Conservation (phyloP, 2,888 invertebrate genomes). For the Rhamnusium bicolor region DNA sequence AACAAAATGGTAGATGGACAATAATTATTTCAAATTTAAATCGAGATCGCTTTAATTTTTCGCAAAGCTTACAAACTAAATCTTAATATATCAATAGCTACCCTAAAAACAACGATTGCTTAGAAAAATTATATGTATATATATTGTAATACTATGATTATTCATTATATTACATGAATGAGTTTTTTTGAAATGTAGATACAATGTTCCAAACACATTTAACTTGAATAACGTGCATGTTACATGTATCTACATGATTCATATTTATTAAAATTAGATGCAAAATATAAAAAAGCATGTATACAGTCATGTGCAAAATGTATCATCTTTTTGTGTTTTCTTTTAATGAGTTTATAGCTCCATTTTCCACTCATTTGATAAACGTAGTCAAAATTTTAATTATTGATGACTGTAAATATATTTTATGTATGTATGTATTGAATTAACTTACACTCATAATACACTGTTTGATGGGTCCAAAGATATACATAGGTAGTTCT, state of each 20-base stretch:
- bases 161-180: conserved; percentile 68
- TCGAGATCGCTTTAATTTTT: conserved; percentile 71
- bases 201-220: conserved; percentile 64
- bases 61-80: conserved; percentile 72
- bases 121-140: conserved; percentile 72
- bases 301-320: conserved; percentile 69
- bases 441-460: conserved; percentile 44
- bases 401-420: conserved; percentile 36
- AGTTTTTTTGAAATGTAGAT: conserved; percentile 67
- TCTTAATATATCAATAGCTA: conserved; percentile 71
- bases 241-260: conserved; percentile 62
- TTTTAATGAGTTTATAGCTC: conserved; percentile 45
- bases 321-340: conserved; percentile 52
- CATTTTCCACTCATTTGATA: conserved; percentile 49
- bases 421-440: conserved; percentile 17
- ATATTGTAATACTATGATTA: conserved; percentile 70
- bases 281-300: conserved; percentile 70
- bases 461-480: conserved; percentile 44
- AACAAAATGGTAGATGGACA: conserved; percentile 63
- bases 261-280: conserved; percentile 61
- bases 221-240: conserved; percentile 56
- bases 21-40: conserved; percentile 65
- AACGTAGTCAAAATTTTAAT: conserved; percentile 32
- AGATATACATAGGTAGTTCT: conserved; percentile 40
- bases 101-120: conserved; percentile 72